phyloP scores from a whole-genome alignment of 2,888 invertebrate species.

The Lycocerus yunnanus region DNA sequence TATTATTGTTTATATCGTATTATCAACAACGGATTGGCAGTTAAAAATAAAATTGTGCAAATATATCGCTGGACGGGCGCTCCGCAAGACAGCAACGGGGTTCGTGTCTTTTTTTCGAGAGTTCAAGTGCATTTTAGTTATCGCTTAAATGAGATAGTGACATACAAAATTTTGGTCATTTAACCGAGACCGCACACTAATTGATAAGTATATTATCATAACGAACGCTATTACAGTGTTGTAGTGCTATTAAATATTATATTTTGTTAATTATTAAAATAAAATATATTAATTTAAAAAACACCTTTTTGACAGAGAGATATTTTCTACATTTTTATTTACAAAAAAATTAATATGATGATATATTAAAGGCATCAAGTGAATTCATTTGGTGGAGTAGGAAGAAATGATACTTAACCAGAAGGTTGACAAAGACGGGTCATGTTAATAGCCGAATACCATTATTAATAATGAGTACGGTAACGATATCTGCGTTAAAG shows the following conservation, averaged over 20 bases:
- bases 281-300: neutral
- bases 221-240: too few relatives aligned
- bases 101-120: neutral
- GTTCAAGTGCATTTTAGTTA: neutral
- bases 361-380: slow-evolving; percentile 30
- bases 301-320: slow-evolving; percentile 24
- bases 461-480: slow-evolving; percentile 44
- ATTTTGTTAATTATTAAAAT: neutral
- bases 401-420: slow-evolving; percentile 5
- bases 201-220: too few relatives aligned
- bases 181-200: neutral
- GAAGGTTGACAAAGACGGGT: slow-evolving; percentile 28
- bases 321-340: slow-evolving; percentile 18
- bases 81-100: neutral
- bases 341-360: slow-evolving; percentile 36
- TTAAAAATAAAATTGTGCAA: neutral
- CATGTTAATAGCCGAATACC: slow-evolving; percentile 41
- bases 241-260: neutral
- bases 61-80: neutral
- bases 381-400: slow-evolving; percentile 9
- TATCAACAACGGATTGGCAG: neutral
- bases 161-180: too few relatives aligned
- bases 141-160: neutral
- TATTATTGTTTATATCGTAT: neutral
- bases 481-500: slow-evolving; percentile 39